Evolutionary conservation across 1,140 invertebrate genomes (phyloP), one percentile per base, ranked within the genome.

Genomic region (Paramacrobiotus metropolitanus): DNA sequence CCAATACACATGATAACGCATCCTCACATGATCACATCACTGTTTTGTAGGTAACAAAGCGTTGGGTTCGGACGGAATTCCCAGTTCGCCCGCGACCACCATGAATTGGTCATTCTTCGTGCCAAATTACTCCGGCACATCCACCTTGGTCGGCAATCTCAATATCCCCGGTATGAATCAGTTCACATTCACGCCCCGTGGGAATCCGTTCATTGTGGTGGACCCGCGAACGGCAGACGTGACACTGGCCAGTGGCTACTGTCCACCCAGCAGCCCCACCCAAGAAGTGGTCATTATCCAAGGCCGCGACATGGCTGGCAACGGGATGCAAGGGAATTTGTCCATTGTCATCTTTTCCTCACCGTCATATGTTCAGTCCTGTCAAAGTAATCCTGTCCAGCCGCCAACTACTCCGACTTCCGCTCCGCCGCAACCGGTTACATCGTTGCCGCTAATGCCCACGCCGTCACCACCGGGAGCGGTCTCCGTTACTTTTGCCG

Each of bases 91-190:
- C 34, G 48, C 48, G 9, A 9, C 48, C 28, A 55, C 48, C 24
- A 55, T 55, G 48, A 55, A 55, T 28, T 55, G 48, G 48, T 55
- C 48, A 4, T 55, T 55, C 48, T 55, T 55, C 48, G 48, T 55
- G 48, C 48, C 48, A 15, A 15, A 55, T 9, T 55, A 20, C 24
- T 9, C 15, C 48, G 48, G 48, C 4, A 15, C 9, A 28, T 9
- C 48, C 24, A 55, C 48, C 15, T 4, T 20, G 4, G 24, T 55
- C 48, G 48, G 48, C 4, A 20, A 15, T 24, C 24, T 55, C 15
- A 55, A 24, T 28, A 24, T 4, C 4, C 15, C 48, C 15, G 24
- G 24, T 28, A 9, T 4, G 15, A 24, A 15, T 28, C 9, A 9
- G 15, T 15, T 55, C 15, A 9, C 9, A n/a, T 55, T 55, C 24